Base-by-base conservation (phyloP, 1,140 invertebrate species). In the Eufriesea mexicana region DNA sequence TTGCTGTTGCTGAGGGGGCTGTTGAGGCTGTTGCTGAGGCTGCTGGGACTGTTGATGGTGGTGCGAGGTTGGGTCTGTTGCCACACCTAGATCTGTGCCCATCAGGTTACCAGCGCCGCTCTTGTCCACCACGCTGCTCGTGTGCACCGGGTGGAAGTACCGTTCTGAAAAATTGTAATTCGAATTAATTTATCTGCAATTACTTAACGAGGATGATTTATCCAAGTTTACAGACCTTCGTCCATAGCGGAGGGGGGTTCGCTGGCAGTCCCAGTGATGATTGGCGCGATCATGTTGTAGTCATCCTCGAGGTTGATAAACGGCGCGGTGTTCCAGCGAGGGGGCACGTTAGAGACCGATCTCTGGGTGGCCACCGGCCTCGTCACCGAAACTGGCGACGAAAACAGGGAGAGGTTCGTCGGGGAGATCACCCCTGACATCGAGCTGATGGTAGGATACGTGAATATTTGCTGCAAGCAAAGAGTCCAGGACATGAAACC, bases 291-390 rank as follows among this genome's bases (percentile, higher is more conserved):
- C 94, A 97, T 98, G 90, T 97, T 97, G 94, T 99, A 99, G 94
- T 99, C 98, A 91, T 99, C 98, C 91, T 99, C 98, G 79, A 98
- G 93, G 59, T 96, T 97, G 88, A 98, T 97, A 93, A 98, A 98
- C 25, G 97, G 97, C 47, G 96, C 95, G 10, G 95, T 95, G 89
- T 97, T 98, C 98, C 98, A 99, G 84, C 98, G 95, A 54, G 97
- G 95, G 87, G 97, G 95, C 85, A 96, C 94, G 89, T 96, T 96
- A 79, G 94, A 82, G 49, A 94, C 92, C 8, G 93, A 90, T 86
- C 93, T 90, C 94, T 94, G 92, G 93, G 95, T 92, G 89, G 95
- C 93, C 83, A 96, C 94, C 86, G 96, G 95, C 90, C 97, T 96
- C 66, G 97, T 96, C 73, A 96, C 96, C 90, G 96, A 96, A 62